Evolutionary conservation across 2,797 vertebrate genomes (phyloP).

Genomic region (Enteromius fasciolatus): DNA sequence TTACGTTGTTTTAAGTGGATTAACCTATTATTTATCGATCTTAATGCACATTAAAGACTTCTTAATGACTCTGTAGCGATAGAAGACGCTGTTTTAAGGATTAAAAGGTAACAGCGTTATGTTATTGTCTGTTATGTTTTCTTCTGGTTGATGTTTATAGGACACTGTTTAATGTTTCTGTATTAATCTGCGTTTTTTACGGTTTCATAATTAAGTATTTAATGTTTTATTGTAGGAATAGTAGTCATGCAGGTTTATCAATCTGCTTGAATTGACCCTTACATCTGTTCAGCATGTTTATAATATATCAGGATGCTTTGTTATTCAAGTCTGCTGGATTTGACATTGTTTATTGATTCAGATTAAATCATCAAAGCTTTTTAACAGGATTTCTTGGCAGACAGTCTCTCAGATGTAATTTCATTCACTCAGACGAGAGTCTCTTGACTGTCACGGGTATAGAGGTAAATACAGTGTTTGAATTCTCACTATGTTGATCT

Average conservation of each 20-base stretch:
- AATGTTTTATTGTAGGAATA: background rate
- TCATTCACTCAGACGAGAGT: background rate
- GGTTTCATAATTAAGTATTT: background rate
- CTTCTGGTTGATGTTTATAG: background rate
- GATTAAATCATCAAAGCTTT: background rate
- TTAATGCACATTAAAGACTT: background rate
- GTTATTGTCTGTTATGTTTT: background rate
- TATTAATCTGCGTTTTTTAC: background rate
- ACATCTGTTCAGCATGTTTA: background rate
- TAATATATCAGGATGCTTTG: background rate
- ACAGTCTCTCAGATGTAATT: background rate
- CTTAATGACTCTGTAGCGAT: background rate
- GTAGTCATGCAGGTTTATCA: background rate
- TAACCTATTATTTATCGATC: background rate
- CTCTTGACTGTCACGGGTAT: background rate
- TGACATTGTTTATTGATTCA: background rate
- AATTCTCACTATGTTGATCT: background rate
- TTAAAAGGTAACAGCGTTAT: slow-evolving; percentile 2
- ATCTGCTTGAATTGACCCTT: background rate
- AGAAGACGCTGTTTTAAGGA: slow-evolving; percentile 19
- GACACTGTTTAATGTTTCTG: background rate
- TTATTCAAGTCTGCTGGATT: background rate
- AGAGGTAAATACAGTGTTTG: slow-evolving; percentile 10
- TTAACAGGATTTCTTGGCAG: too few species aligned
- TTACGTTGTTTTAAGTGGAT: background rate